phyloP scores from a whole-genome alignment of 2,797 vertebrate species.

The Strix occidentalis region DNA sequence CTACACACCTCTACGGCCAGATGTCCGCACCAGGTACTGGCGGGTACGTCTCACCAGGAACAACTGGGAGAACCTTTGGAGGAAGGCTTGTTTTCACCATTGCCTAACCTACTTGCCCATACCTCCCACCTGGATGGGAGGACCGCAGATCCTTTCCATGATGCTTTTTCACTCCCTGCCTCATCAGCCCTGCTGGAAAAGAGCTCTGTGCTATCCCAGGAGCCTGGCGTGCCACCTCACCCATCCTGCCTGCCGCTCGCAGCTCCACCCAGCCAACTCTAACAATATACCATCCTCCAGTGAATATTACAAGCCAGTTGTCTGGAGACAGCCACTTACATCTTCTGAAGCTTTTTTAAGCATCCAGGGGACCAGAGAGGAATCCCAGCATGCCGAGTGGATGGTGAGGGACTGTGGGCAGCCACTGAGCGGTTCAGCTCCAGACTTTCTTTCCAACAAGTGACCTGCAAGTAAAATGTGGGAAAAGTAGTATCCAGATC shows the following conservation, averaged over 20 bases:
- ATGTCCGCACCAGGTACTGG: background rate
- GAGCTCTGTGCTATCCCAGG: background rate
- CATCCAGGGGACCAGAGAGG: background rate
- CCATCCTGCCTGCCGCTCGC: background rate
- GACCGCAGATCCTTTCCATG: background rate
- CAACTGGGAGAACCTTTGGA: background rate
- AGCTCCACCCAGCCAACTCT: background rate
- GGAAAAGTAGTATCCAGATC: constrained; percentile 28
- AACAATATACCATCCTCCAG: background rate
- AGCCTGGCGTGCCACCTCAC: background rate
- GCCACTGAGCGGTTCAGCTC: background rate
- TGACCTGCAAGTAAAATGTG: constrained; percentile 24
- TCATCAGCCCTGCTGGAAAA: background rate
- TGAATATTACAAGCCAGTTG: background rate
- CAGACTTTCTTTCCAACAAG: background rate
- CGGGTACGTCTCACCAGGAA: background rate
- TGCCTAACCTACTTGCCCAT: background rate
- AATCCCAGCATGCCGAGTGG: accelerated
- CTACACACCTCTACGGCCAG: background rate
- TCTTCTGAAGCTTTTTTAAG: background rate
- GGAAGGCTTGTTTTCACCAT: background rate
- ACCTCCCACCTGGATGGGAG: background rate
- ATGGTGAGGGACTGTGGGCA: background rate
- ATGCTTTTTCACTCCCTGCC: background rate
- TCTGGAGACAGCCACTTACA: background rate